These are phyloP conservation scores for Boloria selene DNA, from an alignment of 2,888 invertebrate genomes.

Conservation along the genomic window DNA sequence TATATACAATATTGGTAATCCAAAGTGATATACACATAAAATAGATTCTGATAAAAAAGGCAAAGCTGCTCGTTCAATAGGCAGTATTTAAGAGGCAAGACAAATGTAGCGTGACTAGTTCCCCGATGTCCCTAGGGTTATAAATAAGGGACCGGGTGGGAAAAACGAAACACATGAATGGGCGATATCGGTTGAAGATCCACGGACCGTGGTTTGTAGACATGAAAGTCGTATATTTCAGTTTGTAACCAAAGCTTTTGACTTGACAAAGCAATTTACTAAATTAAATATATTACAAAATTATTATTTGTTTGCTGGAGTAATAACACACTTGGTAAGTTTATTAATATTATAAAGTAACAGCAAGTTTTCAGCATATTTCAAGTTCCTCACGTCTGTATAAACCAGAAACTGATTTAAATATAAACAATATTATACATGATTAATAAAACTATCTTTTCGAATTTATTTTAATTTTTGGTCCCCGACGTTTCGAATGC, in stretches of 20 bases:
- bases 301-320: too few species aligned
- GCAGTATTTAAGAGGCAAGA: slow-evolving; percentile 22
- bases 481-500: too few species aligned
- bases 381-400: too few species aligned
- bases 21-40: background rate
- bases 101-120: slow-evolving; percentile 36
- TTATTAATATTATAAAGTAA: too few species aligned
- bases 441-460: too few species aligned
- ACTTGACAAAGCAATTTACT: background rate
- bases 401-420: too few species aligned
- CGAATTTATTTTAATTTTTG: too few species aligned
- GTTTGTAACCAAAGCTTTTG: background rate
- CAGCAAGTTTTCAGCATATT: too few species aligned
- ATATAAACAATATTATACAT: too few species aligned
- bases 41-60: slow-evolving; percentile 18
- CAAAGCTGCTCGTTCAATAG: slow-evolving; percentile 4
- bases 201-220: slow-evolving; percentile 12
- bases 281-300: background rate
- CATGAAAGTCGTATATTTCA: slow-evolving; percentile 4
- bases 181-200: slow-evolving; percentile 25
- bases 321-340: too few species aligned
- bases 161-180: slow-evolving; percentile 27
- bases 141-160: slow-evolving; percentile 34
- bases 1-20: too few species aligned
- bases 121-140: slow-evolving; percentile 30